These are phyloP conservation scores for Diadegma fenestrale DNA, from an alignment of 2,888 invertebrate species.

Conservation along the genomic window DNA sequence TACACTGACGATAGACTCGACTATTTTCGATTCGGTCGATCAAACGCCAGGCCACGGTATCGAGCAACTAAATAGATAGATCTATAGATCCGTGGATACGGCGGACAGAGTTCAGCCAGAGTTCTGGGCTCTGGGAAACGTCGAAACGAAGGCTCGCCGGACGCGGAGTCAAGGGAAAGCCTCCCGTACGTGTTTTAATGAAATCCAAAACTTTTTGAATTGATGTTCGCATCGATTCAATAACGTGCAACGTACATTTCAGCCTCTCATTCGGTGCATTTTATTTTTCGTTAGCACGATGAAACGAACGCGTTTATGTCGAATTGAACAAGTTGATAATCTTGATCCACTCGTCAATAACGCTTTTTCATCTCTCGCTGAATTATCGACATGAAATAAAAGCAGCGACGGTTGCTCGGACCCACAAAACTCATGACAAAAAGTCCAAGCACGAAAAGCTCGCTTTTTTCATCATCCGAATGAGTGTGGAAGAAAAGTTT, in stretches of 20 bases:
- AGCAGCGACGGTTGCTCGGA: not conserved
- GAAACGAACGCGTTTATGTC: no score
- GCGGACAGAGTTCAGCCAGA: constrained; percentile 22
- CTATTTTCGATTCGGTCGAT: constrained; percentile 10
- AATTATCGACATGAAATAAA: not conserved
- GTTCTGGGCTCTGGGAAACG: constrained; percentile 10
- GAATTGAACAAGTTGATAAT: no score
- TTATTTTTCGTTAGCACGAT: not conserved
- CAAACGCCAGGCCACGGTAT: not conserved
- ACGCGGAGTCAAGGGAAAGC: not conserved
- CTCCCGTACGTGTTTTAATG: constrained; percentile 7
- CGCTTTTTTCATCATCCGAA: constrained; percentile 9
- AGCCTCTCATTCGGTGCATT: not conserved
- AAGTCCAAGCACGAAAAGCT: constrained; percentile 12
- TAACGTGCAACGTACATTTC: not conserved
- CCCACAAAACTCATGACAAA: not conserved
- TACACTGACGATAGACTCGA: not conserved
- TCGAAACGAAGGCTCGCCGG: not conserved
- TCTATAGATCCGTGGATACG: constrained; percentile 2
- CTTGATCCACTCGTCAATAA: no score
- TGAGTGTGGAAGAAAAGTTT: not conserved
- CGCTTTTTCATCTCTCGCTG: not conserved
- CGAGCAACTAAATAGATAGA: constrained; percentile 16
- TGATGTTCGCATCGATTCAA: constrained; percentile 5
- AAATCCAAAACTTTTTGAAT: constrained; percentile 34